Conservation (phyloP, 2,113 vertebrate genomes). For the Edolisoma coerulescens region DNA sequence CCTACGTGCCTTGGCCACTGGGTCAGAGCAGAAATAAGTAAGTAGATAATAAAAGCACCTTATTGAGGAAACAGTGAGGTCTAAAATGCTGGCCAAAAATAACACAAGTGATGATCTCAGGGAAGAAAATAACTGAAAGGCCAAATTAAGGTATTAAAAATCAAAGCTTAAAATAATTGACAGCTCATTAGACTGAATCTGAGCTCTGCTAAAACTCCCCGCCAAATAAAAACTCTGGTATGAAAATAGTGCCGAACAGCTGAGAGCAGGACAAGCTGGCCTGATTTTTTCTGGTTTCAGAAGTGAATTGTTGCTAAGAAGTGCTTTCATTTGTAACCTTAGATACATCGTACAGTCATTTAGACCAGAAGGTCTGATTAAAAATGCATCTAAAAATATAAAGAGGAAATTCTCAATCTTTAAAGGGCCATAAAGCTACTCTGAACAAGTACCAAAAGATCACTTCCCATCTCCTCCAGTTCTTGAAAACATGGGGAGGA, state of each 20-base stretch:
- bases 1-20: not conserved
- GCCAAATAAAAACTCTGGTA: constrained; percentile 13
- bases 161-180: constrained; percentile 47
- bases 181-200: constrained; percentile 38
- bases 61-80: not conserved
- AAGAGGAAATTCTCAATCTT: not conserved
- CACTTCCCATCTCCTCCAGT: not conserved
- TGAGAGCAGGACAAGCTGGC: constrained; percentile 40
- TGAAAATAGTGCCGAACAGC: constrained; percentile 43
- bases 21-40: not conserved
- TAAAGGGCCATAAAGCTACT: not conserved
- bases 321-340: not conserved
- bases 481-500: not conserved
- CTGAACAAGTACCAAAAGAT: not conserved
- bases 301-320: not conserved
- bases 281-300: constrained; percentile 35
- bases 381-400: not conserved
- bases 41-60: not conserved
- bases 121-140: constrained; percentile 31
- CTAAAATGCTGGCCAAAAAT: constrained; percentile 16
- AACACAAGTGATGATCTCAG: not conserved
- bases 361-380: constrained; percentile 2
- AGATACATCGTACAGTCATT: not conserved
- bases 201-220: constrained; percentile 28
- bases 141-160: constrained; percentile 8